Conservation (phyloP, 1,140 invertebrate species). For the Phymastichus coffea region DNA sequence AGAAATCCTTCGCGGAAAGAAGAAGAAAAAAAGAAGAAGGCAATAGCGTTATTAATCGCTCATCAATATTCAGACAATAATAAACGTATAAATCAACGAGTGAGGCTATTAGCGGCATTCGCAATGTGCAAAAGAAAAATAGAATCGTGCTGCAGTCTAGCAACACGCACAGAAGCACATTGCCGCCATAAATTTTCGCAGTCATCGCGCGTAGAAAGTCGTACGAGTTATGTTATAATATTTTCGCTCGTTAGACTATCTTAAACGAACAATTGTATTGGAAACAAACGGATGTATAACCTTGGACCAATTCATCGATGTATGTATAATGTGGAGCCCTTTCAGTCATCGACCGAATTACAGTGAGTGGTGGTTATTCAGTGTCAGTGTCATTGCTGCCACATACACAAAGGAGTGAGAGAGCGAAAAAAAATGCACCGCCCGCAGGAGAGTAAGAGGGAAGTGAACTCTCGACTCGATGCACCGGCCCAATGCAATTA, state of each 20-base stretch:
- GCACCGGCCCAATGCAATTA: conserved; percentile 46
- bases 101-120: conserved; percentile 16
- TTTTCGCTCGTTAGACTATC: conserved; percentile 22
- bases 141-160: not conserved
- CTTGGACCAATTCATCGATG: not conserved
- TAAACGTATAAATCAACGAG: conserved; percentile 22
- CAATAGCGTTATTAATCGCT: conserved; percentile 20
- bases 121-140: not conserved
- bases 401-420: not conserved
- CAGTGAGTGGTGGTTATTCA: conserved; percentile 13
- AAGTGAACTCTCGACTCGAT: conserved; percentile 51
- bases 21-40: not conserved
- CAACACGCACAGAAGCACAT: conserved; percentile 20
- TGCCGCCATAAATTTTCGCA: too few relatives aligned
- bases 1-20: not conserved
- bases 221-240: too few relatives aligned
- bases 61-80: conserved; percentile 25
- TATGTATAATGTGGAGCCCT: not conserved
- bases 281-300: too few relatives aligned
- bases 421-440: conserved; percentile 8
- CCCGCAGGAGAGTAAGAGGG: conserved; percentile 46
- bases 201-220: not conserved
- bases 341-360: conserved; percentile 23
- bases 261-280: too few relatives aligned
- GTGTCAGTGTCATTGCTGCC: conserved; percentile 24